Evolutionary conservation across 1,140 invertebrate species (phyloP).

Genomic region (Monochamus saltuarius): DNA sequence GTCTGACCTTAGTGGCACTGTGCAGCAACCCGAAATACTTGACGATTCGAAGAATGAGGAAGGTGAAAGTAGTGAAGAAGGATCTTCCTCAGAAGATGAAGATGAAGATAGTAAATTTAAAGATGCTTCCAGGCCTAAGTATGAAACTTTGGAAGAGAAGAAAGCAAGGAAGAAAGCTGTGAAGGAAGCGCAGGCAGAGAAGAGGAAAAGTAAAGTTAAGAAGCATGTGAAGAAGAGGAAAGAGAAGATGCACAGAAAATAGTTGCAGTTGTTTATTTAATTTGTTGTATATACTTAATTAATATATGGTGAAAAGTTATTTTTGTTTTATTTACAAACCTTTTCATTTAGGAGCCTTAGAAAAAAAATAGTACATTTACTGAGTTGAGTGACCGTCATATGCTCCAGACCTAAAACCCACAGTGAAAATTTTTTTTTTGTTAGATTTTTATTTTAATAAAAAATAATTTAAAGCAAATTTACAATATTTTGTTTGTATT

Average conservation of each 20-base stretch:
- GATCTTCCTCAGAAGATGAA: constrained; percentile 48
- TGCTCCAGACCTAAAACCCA: too few relatives aligned
- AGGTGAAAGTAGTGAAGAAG: constrained; percentile 53
- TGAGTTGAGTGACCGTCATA: too few relatives aligned
- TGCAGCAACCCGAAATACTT: constrained; percentile 59
- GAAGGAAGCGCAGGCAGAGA: constrained; percentile 87
- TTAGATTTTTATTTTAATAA: not conserved
- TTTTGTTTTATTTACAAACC: not conserved
- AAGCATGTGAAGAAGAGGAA: constrained; percentile 95
- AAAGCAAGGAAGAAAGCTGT: constrained; percentile 82
- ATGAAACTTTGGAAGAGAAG: constrained; percentile 86
- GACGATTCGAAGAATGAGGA: constrained; percentile 51
- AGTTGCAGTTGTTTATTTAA: constrained; percentile 4
- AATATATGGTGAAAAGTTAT: not conserved
- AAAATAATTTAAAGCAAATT: too few relatives aligned
- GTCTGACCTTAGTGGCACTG: constrained; percentile 73
- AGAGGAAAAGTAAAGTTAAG: constrained; percentile 88
- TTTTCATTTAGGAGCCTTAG: too few relatives aligned
- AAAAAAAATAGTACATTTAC: too few relatives aligned
- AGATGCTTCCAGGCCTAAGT: constrained; percentile 71
- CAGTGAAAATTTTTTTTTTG: not conserved
- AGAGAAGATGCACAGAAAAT: constrained; percentile 58
- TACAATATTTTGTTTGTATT: too few relatives aligned
- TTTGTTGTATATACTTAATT: constrained; percentile 1
- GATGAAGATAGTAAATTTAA: constrained; percentile 62